These are phyloP conservation scores for Zingel zingel DNA, from an alignment of 2,113 vertebrate genomes.

Conservation along the genomic window DNA sequence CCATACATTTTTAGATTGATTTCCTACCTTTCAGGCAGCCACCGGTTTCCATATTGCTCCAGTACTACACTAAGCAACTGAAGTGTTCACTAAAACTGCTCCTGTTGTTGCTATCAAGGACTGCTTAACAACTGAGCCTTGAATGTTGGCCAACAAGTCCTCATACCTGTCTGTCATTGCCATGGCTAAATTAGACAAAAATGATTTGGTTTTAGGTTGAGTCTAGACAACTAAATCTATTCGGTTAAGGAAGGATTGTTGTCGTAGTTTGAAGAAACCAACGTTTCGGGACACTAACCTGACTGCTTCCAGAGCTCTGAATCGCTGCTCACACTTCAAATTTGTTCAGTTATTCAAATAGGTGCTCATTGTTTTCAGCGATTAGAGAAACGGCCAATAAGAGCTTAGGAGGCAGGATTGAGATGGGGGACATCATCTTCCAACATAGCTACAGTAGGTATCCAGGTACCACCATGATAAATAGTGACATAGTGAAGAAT, in stretches of 20 bases:
- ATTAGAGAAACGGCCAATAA: neutral
- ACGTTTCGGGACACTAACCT: neutral
- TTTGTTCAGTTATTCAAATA: neutral
- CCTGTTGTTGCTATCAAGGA: neutral
- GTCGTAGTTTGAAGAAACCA: neutral
- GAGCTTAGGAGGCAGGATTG: neutral
- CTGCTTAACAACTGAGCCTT: neutral
- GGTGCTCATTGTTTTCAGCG: neutral
- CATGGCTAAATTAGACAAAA: too few relatives aligned
- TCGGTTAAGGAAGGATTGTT: neutral
- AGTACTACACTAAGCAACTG: neutral
- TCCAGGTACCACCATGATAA: neutral
- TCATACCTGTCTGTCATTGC: neutral
- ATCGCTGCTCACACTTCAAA: neutral
- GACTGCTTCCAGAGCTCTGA: neutral
- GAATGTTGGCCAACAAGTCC: neutral
- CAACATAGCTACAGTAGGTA: neutral
- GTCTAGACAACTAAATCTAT: neutral
- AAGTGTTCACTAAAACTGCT: neutral
- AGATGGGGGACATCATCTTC: neutral
- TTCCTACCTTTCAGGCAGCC: neutral
- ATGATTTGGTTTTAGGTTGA: neutral
- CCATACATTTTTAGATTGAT: constrained; percentile 8
- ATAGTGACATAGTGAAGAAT: neutral
- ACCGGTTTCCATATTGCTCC: neutral